A percentile compares a stretch with the other conserved stretches of the same genome.
phyloP scores from a whole-genome alignment of 2,113 vertebrate genomes.

The Elaphurus davidianus region DNA sequence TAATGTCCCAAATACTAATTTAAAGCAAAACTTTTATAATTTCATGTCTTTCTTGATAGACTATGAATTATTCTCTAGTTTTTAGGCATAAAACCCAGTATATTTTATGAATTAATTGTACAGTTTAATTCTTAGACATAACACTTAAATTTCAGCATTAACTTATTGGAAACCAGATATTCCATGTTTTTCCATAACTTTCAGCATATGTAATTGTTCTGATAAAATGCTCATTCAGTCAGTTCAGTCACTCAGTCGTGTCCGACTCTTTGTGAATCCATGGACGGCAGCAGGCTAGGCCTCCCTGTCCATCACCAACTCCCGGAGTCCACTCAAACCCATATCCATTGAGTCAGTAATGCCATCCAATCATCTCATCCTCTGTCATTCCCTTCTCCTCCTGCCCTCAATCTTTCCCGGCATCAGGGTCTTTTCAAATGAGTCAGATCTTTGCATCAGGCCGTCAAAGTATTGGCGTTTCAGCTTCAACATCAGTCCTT shows the following conservation, averaged over 20 bases:
- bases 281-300: not conserved
- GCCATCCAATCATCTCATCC: not conserved
- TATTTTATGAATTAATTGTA: not conserved
- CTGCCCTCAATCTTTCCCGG: not conserved
- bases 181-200: not conserved
- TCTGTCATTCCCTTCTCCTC: not conserved
- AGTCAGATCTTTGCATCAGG: not conserved
- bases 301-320: not conserved
- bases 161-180: not conserved
- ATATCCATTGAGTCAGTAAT: not conserved
- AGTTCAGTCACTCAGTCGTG: accelerated
- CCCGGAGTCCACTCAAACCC: not conserved
- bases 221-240: not conserved
- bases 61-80: not conserved
- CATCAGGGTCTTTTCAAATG: not conserved
- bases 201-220: not conserved
- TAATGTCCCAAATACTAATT: not conserved
- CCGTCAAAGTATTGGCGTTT: not conserved
- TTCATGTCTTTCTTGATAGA: not conserved
- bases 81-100: not conserved
- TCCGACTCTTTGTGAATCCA: not conserved
- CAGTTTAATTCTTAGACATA: not conserved
- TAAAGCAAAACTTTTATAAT: not conserved
- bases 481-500: not conserved
- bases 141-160: not conserved